phyloP scores from a whole-genome alignment of 2,797 vertebrate genomes.

The Salarias fasciatus region DNA sequence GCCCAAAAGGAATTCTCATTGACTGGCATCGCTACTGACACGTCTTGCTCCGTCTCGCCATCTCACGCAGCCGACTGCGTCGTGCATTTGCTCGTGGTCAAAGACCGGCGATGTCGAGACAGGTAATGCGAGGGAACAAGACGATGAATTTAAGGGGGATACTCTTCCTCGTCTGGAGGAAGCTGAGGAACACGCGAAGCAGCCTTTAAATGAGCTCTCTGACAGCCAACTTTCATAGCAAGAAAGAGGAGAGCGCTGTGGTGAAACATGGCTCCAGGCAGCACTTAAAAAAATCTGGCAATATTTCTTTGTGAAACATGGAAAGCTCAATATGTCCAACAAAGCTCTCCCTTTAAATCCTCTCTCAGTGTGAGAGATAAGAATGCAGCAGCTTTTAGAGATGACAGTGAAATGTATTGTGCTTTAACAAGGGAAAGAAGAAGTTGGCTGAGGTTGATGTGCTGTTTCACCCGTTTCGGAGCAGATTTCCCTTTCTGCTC shows the following conservation, averaged over 20 bases:
- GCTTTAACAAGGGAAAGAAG: conserved; percentile 47
- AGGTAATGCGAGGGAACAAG: conserved; percentile 52
- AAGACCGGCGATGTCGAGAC: conserved; percentile 43
- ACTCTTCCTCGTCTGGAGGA: conserved; percentile 38
- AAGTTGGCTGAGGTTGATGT: conserved; percentile 41
- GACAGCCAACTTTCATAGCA: conserved; percentile 62
- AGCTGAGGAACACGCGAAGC: conserved; percentile 34
- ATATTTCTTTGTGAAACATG: conserved; percentile 72
- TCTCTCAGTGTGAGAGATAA: conserved; percentile 64
- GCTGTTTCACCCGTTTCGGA: conserved; percentile 29
- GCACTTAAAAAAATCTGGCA: conserved; percentile 56
- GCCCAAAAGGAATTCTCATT: conserved; percentile 24
- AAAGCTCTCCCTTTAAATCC: conserved; percentile 70
- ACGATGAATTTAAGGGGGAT: conserved; percentile 37
- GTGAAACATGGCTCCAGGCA: conserved; percentile 69
- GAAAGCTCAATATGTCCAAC: conserved; percentile 70
- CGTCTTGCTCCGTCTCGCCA: conserved; percentile 15
- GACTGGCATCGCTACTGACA: conserved; percentile 26
- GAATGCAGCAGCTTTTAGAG: conserved; percentile 58
- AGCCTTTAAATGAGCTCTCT: conserved; percentile 68
- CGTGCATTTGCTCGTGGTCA: conserved; percentile 28
- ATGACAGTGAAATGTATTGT: conserved; percentile 68
- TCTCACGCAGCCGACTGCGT: conserved; percentile 31
- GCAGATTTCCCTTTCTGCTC: conserved; percentile 43
- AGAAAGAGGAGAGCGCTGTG: conserved; percentile 52